Base-by-base conservation (phyloP, 2,113 vertebrate genomes). In the Noctilio leporinus region DNA sequence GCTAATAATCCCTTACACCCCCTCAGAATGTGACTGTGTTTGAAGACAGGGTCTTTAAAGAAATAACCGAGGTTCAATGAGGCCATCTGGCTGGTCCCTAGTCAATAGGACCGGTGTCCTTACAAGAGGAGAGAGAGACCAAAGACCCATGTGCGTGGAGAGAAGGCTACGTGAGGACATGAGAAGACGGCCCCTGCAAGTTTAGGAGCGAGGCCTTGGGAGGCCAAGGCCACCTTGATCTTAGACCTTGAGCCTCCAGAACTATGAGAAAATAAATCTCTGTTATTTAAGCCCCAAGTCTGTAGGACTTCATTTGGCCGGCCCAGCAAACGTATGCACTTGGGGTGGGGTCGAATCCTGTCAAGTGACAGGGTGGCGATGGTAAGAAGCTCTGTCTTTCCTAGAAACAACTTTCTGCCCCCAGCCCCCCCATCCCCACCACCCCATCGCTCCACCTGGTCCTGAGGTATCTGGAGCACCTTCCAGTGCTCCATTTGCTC, bases 321-420 rank as follows among this genome's bases (percentile, higher is more conserved):
- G 30, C 38, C 64, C 28, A 24, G 35, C 24, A 40, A 19, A 55
- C 0, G 0, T 19, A 26, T 47, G 19, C 8, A 11, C 9, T 24
- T 55, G n/a, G 28, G 80, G 40, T n/a, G 9, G 53, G 45, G 8
- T 89, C 53, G 28, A 15, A 80, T 11, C 24, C 5, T 80, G 53
- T 57, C 26, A 9, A 67, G 7, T 28, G 70, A 75, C 22, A 57
- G 53, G 82, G 11, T 35, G 75, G 33, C 83, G 77, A 30, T 9
- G 76, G 28, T 70, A 30, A 16, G 17, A 19, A 62, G 10, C 69
- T 65, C 49, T 7, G 1, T 57, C 19, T 26, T 64, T 8, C 38
- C 72, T 19, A 69, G 78, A 72, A 75, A 75, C 72, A 75, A 19
- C 45, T n/a, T n/a, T n/a, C n/a, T n/a, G n/a, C n/a, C n/a, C n/a